Evolutionary conservation across 2,888 invertebrate species (phyloP).

Genomic region (Diarsia mendica): DNA sequence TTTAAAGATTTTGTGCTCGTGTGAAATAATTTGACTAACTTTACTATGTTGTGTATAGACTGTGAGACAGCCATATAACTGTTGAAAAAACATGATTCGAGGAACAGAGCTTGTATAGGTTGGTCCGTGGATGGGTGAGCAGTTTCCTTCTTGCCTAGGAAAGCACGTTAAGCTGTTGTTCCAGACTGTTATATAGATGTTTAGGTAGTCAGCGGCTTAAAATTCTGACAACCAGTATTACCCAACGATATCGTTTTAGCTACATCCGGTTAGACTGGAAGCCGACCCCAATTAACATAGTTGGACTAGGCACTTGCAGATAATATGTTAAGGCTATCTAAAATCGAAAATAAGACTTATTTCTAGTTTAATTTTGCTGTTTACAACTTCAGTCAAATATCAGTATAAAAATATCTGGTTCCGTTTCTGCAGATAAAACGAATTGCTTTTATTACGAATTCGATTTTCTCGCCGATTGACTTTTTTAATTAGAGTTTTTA

Average conservation of each 20-base stretch:
- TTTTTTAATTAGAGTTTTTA: constrained; percentile 46
- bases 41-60: background rate
- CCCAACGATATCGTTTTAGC: too few species aligned
- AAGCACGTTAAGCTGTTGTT: too few species aligned
- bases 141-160: too few species aligned
- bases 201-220: too few species aligned
- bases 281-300: too few species aligned
- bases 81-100: background rate
- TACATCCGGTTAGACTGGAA: too few species aligned
- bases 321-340: too few species aligned
- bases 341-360: background rate
- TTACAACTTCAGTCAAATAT: background rate
- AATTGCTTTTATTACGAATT: constrained; percentile 41
- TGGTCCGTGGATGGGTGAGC: too few species aligned
- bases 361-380: background rate
- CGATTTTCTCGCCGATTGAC: constrained; percentile 29
- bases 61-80: background rate
- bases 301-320: too few species aligned
- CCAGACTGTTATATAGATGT: too few species aligned
- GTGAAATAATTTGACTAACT: background rate
- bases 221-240: too few species aligned
- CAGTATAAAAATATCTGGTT: background rate
- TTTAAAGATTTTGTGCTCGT: background rate
- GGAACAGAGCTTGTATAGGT: too few species aligned
- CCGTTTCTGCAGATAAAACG: constrained; percentile 11